Evolutionary conservation across 2,888 invertebrate species (phyloP).

Genomic region (Lithosia quadra): DNA sequence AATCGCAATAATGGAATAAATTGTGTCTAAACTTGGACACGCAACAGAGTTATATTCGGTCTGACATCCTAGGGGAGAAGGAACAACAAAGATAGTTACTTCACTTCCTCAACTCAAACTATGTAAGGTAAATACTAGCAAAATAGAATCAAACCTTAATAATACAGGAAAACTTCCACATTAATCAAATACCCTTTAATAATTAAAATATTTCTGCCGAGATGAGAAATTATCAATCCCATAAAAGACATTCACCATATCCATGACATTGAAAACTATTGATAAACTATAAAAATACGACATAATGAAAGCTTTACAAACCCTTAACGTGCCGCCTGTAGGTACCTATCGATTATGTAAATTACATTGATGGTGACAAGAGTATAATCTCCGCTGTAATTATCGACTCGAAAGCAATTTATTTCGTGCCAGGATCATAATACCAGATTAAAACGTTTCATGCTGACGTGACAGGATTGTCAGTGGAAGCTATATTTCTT

Average conservation of each 20-base stretch:
- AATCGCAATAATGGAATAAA: conserved; percentile 40
- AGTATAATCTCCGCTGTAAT: conserved; percentile 58
- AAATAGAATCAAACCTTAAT: background rate
- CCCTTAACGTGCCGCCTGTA: conserved; percentile 53
- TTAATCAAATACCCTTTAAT: too few species aligned
- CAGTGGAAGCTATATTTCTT: conserved; percentile 46
- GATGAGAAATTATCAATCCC: too few species aligned
- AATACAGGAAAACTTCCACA: too few species aligned
- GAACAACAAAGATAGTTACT: conserved; percentile 14
- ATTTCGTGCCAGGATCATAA: conserved; percentile 48
- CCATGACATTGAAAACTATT: conserved; percentile 32
- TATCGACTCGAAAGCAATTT: conserved; percentile 65
- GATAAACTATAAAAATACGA: conserved; percentile 9
- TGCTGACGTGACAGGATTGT: conserved; percentile 56
- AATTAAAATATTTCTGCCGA: too few species aligned
- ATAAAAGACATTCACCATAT: background rate
- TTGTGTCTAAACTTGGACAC: conserved; percentile 39
- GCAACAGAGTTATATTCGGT: conserved; percentile 30
- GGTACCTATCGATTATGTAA: conserved; percentile 59
- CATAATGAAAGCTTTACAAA: conserved; percentile 14
- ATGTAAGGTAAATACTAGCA: background rate
- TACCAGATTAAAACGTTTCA: conserved; percentile 53
- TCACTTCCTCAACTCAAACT: background rate
- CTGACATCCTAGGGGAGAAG: conserved; percentile 29
- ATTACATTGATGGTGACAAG: conserved; percentile 55